Conservation (phyloP, 2,888 invertebrate genomes). For the Habroteleia sp. region DNA sequence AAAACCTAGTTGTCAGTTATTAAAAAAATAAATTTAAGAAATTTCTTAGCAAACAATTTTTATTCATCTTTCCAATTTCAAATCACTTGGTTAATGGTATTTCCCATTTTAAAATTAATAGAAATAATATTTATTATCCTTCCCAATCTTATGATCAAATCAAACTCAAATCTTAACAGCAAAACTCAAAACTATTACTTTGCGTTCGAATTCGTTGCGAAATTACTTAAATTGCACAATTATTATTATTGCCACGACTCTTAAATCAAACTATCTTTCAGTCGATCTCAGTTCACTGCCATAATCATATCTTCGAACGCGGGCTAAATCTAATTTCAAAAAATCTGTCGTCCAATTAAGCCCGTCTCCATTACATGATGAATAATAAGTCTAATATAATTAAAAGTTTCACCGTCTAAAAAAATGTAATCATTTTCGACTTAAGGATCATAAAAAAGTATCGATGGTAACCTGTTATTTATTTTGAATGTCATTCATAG, state of each 20-base stretch:
- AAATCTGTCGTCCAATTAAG: slow-evolving; percentile 41
- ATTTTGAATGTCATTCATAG: slow-evolving; percentile 44
- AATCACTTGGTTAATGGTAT: too few species aligned
- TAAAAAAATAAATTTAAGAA: too few species aligned
- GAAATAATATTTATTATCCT: too few species aligned
- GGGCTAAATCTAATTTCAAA: slow-evolving; percentile 28
- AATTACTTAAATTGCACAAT: slow-evolving; percentile 51
- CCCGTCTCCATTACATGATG: slow-evolving; percentile 2
- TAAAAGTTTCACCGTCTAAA: slow-evolving; percentile 30
- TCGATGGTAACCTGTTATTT: slow-evolving; percentile 33
- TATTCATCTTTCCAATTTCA: too few species aligned
- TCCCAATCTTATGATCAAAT: too few species aligned
- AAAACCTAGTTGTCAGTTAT: too few species aligned
- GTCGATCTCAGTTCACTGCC: slow-evolving; percentile 35
- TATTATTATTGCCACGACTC: slow-evolving; percentile 29
- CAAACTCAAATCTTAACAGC: too few species aligned
- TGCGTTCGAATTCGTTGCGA: slow-evolving; percentile 30
- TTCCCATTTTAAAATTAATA: too few species aligned
- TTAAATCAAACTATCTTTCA: slow-evolving; percentile 37
- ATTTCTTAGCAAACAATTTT: too few species aligned
- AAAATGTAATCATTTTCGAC: slow-evolving; percentile 41
- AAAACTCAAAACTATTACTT: too few species aligned
- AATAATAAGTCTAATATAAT: slow-evolving; percentile 34
- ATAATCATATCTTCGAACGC: slow-evolving; percentile 27
- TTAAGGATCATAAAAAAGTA: slow-evolving; percentile 23